Percentiles rank a stretch among this genome's conserved stretches.
Conservation (phyloP, 2,888 invertebrate species). For the Bembecia ichneumoniformis region DNA sequence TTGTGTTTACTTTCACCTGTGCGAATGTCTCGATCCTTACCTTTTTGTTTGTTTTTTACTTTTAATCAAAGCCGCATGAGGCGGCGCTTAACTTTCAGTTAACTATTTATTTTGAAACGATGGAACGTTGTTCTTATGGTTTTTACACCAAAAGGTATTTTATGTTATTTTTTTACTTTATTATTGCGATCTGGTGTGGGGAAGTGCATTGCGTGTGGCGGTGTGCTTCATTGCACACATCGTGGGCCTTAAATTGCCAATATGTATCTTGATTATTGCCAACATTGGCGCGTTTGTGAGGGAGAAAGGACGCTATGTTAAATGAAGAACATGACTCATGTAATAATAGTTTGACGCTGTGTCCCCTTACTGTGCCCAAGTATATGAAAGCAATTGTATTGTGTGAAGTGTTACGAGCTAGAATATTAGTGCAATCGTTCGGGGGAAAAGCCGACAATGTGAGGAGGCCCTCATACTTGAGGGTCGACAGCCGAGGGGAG, state of each 20-base stretch:
- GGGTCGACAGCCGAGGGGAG: constrained; percentile 63
- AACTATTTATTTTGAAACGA: constrained; percentile 76
- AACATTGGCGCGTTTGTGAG: constrained; percentile 16
- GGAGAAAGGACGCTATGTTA: constrained; percentile 15
- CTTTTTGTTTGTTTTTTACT: constrained; percentile 62
- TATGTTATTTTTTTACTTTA: constrained; percentile 70
- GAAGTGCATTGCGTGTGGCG: constrained; percentile 61
- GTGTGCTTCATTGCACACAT: constrained; percentile 13
- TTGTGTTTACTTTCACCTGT: constrained; percentile 71
- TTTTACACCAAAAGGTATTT: constrained; percentile 87
- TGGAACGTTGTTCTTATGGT: constrained; percentile 86
- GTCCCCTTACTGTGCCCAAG: background rate
- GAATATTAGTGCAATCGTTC: constrained; percentile 58
- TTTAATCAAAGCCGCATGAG: constrained; percentile 67
- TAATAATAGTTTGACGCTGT: background rate
- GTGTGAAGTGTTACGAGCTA: background rate
- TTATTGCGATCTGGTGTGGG: constrained; percentile 53
- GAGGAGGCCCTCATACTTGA: constrained; percentile 55
- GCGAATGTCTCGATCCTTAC: constrained; percentile 70
- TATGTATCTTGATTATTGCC: constrained; percentile 17
- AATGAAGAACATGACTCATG: background rate
- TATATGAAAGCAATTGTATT: background rate
- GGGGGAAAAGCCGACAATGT: constrained; percentile 56
- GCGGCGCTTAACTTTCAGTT: constrained; percentile 71
- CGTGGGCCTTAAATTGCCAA: constrained; percentile 24